Percentiles rank a stretch among this genome's conserved stretches.
phyloP scores from a whole-genome alignment of 2,888 invertebrate species.

The Temnothorax rugatulus region DNA sequence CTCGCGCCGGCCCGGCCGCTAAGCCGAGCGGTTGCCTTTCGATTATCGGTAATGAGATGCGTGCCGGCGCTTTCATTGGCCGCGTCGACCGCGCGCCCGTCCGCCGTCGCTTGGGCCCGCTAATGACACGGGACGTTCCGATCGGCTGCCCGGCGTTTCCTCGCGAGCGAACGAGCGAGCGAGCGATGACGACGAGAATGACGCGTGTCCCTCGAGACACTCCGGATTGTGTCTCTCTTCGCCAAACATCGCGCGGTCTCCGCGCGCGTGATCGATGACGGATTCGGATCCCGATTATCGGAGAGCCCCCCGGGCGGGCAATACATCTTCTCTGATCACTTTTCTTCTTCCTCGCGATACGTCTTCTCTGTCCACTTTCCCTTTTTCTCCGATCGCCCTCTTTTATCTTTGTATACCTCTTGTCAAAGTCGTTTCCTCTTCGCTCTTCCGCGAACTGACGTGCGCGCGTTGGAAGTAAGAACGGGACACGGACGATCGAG shows the following conservation, averaged over 20 bases:
- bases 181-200: not conserved
- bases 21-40: slow-evolving; percentile 32
- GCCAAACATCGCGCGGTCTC: too few species aligned
- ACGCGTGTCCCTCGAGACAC: not conserved
- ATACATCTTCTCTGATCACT: not conserved
- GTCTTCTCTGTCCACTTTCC: not conserved
- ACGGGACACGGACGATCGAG: not conserved
- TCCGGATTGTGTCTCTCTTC: too few species aligned
- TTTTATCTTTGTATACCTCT: slow-evolving; percentile 3
- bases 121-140: slow-evolving; percentile 36
- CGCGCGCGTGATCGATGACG: not conserved
- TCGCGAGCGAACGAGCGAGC: not conserved
- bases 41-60: slow-evolving; percentile 58
- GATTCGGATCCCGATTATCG: slow-evolving; percentile 15
- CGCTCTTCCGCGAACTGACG: not conserved
- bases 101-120: not conserved
- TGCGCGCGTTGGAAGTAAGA: not conserved
- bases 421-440: not conserved
- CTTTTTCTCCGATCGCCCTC: not conserved
- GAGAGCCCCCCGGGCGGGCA: not conserved
- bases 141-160: not conserved
- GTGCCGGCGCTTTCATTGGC: slow-evolving; percentile 40
- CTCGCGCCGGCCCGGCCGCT: not conserved
- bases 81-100: not conserved
- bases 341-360: not conserved